phyloP scores from a whole-genome alignment of 2,888 invertebrate species.

The Chalcosyrphus nemorum region DNA sequence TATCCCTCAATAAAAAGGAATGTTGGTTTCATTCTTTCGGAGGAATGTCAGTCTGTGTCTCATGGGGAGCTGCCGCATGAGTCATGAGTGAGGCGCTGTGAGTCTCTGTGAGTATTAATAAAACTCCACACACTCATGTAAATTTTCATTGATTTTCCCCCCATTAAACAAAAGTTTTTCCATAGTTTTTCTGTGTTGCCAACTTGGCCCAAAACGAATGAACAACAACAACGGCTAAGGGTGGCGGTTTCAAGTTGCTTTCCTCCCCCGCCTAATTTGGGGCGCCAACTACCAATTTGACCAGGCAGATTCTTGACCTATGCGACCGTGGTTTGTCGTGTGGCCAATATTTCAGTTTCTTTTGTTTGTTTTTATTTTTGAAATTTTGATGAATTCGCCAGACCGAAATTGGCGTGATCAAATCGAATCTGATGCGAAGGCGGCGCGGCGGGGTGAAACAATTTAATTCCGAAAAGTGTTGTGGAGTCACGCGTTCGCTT shows the following conservation, averaged over 20 bases:
- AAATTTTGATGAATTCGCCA: constrained; percentile 35
- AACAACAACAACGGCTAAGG: background rate
- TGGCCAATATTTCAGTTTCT: constrained; percentile 15
- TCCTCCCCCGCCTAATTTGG: background rate
- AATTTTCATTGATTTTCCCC: constrained; percentile 49
- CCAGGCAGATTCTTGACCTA: constrained; percentile 61
- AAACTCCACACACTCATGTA: constrained; percentile 53
- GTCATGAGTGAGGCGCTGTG: too few relatives aligned
- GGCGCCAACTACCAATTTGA: background rate
- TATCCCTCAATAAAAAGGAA: constrained; percentile 14
- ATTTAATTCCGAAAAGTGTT: constrained; percentile 68
- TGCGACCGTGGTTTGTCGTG: constrained; percentile 26
- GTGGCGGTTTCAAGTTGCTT: background rate
- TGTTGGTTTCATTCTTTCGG: background rate
- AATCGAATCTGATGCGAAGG: background rate
- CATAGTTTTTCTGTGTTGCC: background rate
- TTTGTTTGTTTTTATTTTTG: constrained; percentile 16
- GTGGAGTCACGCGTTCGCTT: constrained; percentile 59
- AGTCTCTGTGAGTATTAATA: constrained; percentile 32
- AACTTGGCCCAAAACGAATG: background rate
- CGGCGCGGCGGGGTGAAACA: constrained; percentile 33
- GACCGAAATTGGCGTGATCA: constrained; percentile 44
- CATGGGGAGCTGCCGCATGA: constrained; percentile 19
- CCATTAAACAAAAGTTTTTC: background rate
- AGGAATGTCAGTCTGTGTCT: constrained; percentile 6